Evolutionary conservation across 2,797 vertebrate genomes (phyloP).

Genomic region (Malurus leucopterus): DNA sequence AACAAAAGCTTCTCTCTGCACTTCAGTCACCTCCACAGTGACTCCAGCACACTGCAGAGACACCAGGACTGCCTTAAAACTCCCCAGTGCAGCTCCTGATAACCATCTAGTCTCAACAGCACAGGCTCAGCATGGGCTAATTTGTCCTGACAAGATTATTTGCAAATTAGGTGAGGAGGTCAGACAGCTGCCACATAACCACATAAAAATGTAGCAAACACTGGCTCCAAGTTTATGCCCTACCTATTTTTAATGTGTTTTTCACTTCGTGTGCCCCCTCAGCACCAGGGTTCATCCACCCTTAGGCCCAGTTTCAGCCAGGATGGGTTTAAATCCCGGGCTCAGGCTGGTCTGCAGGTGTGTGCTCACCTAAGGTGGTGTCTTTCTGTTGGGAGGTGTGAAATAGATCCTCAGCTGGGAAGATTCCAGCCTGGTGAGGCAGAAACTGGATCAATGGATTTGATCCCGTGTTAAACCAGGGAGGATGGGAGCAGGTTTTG

Average conservation of each 20-base stretch:
- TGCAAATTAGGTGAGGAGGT: conserved; percentile 59
- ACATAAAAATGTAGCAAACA: neutral
- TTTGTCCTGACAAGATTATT: conserved; percentile 55
- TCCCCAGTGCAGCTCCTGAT: neutral
- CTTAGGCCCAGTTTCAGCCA: neutral
- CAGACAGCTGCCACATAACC: conserved; percentile 20
- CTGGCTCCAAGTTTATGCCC: neutral
- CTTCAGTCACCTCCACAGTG: neutral
- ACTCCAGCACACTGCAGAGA: neutral
- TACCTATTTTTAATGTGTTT: neutral
- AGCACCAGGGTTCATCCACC: neutral
- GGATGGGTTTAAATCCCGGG: neutral
- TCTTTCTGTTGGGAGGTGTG: neutral
- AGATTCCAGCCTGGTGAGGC: neutral
- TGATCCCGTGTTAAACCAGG: neutral
- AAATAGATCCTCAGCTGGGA: neutral
- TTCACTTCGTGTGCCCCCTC: neutral
- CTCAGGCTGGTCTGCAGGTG: neutral
- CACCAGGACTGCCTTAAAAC: conserved; percentile 27
- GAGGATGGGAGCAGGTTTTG: neutral
- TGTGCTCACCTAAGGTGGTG: neutral
- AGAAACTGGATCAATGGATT: neutral
- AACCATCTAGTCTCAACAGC: conserved; percentile 33
- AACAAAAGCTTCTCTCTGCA: neutral
- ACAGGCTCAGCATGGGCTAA: conserved; percentile 17